Conservation (phyloP, 2,888 invertebrate genomes). For the Caradrina clavipalpis region DNA sequence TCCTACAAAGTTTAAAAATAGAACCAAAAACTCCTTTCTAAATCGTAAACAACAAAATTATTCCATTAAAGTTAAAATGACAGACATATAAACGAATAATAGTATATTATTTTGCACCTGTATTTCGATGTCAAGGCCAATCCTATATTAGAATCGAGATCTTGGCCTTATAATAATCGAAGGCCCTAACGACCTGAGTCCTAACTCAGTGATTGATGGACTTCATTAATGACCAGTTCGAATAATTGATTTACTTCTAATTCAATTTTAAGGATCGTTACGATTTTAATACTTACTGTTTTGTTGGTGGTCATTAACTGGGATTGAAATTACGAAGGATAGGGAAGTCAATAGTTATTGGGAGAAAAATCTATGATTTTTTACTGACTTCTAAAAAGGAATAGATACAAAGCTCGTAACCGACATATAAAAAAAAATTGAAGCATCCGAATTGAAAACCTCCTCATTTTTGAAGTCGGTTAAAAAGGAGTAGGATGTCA, state of each 20-base stretch:
- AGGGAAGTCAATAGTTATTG: neutral
- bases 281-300: constrained; percentile 46
- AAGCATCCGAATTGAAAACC: too few species aligned
- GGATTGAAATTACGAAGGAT: constrained; percentile 1
- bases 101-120: constrained; percentile 40
- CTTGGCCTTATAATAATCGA: constrained; percentile 56
- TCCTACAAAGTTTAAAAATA: too few species aligned
- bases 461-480: too few species aligned
- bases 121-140: constrained; percentile 50
- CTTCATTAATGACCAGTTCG: constrained; percentile 64
- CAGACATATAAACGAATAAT: constrained; percentile 34
- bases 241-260: constrained; percentile 74
- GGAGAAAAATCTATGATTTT: neutral
- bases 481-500: too few species aligned
- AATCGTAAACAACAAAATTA: neutral
- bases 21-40: neutral
- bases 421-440: too few species aligned
- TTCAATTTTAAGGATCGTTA: constrained; percentile 56
- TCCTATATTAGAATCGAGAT: constrained; percentile 45
- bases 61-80: constrained; percentile 22
- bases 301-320: constrained; percentile 20
- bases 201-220: constrained; percentile 68
- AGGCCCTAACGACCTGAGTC: constrained; percentile 66
- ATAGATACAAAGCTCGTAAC: too few species aligned
- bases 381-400: too few species aligned